Conservation (phyloP, 2,888 invertebrate species). For the Leucophenga maculata region DNA sequence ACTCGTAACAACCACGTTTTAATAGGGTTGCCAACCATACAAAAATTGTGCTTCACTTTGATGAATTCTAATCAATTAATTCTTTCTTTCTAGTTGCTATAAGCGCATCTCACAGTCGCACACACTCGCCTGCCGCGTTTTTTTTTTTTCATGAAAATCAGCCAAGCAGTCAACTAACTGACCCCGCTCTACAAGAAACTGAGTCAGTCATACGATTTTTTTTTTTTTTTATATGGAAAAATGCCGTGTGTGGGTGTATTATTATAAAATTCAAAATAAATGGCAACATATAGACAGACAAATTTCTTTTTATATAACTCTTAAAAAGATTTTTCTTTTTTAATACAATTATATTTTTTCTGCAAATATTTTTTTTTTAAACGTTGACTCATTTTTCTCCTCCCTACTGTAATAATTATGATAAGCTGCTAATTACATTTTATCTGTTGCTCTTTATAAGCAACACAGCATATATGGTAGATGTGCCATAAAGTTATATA, state of each 20-base stretch:
- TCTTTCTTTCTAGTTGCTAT: too few species aligned
- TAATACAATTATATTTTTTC: constrained; percentile 28
- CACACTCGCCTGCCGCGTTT: neutral
- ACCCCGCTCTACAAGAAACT: too few species aligned
- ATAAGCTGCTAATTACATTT: constrained; percentile 65
- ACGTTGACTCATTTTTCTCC: constrained; percentile 18
- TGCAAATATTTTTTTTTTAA: constrained; percentile 19
- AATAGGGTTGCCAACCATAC: too few species aligned
- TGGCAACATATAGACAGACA: neutral
- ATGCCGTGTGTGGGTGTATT: constrained; percentile 35
- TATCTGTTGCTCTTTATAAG: constrained; percentile 56
- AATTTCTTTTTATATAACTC: neutral
- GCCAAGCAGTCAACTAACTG: neutral
- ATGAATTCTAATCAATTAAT: too few species aligned
- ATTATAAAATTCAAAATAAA: constrained; percentile 13
- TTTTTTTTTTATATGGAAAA: neutral
- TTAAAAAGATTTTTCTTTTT: neutral
- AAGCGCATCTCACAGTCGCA: too few species aligned
- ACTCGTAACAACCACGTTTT: too few species aligned
- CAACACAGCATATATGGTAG: too few species aligned
- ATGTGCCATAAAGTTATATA: too few species aligned
- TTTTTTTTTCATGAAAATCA: neutral
- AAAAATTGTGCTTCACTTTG: too few species aligned
- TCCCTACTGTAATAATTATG: constrained; percentile 56
- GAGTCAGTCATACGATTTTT: too few species aligned